A percentile compares a stretch with the other conserved stretches of the same genome.
Evolutionary conservation across 2,113 vertebrate species (phyloP).

Genomic region (Grammomys surdaster): DNA sequence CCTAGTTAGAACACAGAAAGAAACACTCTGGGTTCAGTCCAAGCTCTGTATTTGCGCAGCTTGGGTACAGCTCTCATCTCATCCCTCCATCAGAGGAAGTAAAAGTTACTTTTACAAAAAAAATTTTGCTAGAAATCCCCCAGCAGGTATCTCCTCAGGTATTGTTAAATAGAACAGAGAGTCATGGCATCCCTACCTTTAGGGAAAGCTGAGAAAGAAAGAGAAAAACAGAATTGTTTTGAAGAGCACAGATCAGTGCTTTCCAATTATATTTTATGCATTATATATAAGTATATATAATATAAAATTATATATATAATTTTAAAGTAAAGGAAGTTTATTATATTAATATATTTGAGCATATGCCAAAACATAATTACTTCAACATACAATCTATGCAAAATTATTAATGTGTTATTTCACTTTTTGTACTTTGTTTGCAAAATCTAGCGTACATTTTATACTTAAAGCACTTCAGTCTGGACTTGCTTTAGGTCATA

Average conservation of each 20-base stretch:
- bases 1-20: no score
- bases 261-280: background rate
- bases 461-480: background rate
- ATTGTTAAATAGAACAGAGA: background rate
- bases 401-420: background rate
- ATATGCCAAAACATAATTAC: background rate
- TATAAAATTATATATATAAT: background rate
- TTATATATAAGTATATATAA: no score
- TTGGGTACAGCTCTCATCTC: no score
- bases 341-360: background rate
- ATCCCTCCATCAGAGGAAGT: no score
- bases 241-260: background rate
- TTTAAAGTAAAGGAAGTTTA: background rate
- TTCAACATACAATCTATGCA: background rate
- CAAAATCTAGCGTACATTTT: slow-evolving; percentile 4
- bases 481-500: background rate
- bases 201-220: background rate
- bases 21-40: no score
- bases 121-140: background rate
- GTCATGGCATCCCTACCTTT: background rate
- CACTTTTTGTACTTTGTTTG: slow-evolving; percentile 25
- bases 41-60: no score
- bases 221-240: background rate
- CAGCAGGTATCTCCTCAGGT: background rate
- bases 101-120: no score